Evolutionary conservation across 2,113 vertebrate species (phyloP), one percentile per base, ranked within the genome.

Genomic region (Lophotis ruficrista): DNA sequence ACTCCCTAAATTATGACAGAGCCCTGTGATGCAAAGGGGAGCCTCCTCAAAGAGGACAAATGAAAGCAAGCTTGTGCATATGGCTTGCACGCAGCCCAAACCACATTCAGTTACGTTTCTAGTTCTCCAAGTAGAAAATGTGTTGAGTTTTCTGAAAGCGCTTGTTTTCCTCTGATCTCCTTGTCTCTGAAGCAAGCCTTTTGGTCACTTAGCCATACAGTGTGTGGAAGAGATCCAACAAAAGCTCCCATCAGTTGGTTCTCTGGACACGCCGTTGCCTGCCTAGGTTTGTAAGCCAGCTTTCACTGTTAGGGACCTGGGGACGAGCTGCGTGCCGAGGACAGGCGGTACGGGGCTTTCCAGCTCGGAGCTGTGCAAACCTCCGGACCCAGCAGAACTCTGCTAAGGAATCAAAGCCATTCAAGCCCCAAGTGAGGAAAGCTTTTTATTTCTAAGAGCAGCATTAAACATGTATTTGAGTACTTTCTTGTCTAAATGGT

Each of bases 281-380:
- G 58, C 76, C 56, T 38, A 43, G 80, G 20, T 62, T 22, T 64
- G 24, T 54, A 37, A 75, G 51, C 38, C 50, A 31, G 38, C 27
- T 48, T 30, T 71, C 37, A 24, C 35, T 45, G 50, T 50, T n/a
- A 19, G 60, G 2, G 22, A 14, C 28, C 51, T n/a, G 70, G 51
- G 70, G 31, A 47, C 5, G 9, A 47, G 53, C 79, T 21, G 53
- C 4, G 1, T 23, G 23, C 53, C 33, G 45, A 37, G 81, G 22
- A 47, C 13, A 10, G 47, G 33, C 17, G 16, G 1, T 1, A 7
- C 0, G 5, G 5, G 47, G n/a, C 31, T 87, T 76, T 27, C 81
- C 53, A n/a, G 0, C 47, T 33, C 13, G 5, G 25, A 71, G 48
- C 71, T 61, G 43, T 0, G 6, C n/a, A 43, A 58, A 25, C 27